phyloP scores from a whole-genome alignment of 2,113 vertebrate species.

The Coptodon rendalli region DNA sequence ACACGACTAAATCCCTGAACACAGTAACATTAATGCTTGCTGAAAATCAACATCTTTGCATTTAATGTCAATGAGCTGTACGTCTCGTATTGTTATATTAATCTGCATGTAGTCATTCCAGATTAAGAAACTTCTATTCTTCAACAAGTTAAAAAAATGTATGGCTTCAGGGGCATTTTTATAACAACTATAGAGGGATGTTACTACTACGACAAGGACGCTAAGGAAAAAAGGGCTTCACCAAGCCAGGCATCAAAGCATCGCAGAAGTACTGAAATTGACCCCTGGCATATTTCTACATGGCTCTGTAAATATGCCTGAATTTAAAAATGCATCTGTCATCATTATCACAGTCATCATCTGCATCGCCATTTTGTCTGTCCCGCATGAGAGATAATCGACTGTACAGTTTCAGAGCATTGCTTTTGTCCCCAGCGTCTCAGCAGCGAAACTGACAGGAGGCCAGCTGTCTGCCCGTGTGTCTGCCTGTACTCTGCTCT shows the following conservation, averaged over 20 bases:
- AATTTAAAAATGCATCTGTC: slow-evolving; percentile 8
- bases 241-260: background rate
- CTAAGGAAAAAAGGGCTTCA: background rate
- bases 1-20: background rate
- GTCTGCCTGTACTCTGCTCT: slow-evolving; percentile 49
- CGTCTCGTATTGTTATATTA: background rate
- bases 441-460: slow-evolving; percentile 39
- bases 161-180: background rate
- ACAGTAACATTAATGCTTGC: background rate
- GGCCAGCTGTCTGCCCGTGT: slow-evolving; percentile 57
- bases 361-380: slow-evolving; percentile 21
- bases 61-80: background rate
- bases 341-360: slow-evolving; percentile 14
- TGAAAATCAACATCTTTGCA: background rate
- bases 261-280: background rate
- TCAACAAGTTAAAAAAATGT: background rate
- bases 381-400: slow-evolving; percentile 29
- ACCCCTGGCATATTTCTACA: background rate
- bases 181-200: background rate
- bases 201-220: background rate
- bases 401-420: slow-evolving; percentile 23
- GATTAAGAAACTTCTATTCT: background rate
- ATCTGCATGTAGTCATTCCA: background rate
- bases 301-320: background rate
- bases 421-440: slow-evolving; percentile 30